Base-by-base conservation (phyloP, 2,113 vertebrate genomes). In the Dolichallabes microphthalmus region DNA sequence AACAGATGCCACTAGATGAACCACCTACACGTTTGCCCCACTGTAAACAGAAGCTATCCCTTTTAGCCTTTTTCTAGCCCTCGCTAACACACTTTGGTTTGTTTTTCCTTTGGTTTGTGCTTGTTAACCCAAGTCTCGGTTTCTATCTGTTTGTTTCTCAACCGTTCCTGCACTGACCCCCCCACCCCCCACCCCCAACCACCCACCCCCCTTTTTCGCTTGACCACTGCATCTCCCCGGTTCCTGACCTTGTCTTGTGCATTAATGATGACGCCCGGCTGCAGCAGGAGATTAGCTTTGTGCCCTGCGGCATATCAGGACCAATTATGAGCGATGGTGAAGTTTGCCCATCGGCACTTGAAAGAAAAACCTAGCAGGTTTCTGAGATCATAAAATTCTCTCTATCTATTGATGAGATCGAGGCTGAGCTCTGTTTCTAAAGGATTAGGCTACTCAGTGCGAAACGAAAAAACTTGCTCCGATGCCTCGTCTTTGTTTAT, bases 201-300 rank as follows among this genome's bases (percentile, higher is more conserved):
- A 6, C 0, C 45, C 45, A 4, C 4, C 4, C 39, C 39, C 4
- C 39, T 6, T 69, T 92, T 91, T 93, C 92, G 92, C 92, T 94
- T 20, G 88, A 90, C 93, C 90, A 92, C 91, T 90, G 90, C 92
- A 88, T 91, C 89, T 91, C 92, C 92, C 32, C 86, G 1, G 92
- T 93, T 91, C 76, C 89, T 76, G 88, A 92, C 93, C 92, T 89
- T 91, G 89, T 87, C 89, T 93, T 93, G 90, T 93, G 92, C 93
- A 94, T 93, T 94, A 93, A 94, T 94, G 93, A 94, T 92, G 93
- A 93, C 91, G 89, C 93, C 90, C 91, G 89, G 91, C 93, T 89
- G 91, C 93, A 93, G 92, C 91, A 90, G 92, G 90, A 93, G 92
- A 94, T 94, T 92, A 93, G 93, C 93, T 73, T 86, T 92, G 89